phyloP scores from a whole-genome alignment of 2,888 invertebrate species.

The Rhaphigaster nebulosa region DNA sequence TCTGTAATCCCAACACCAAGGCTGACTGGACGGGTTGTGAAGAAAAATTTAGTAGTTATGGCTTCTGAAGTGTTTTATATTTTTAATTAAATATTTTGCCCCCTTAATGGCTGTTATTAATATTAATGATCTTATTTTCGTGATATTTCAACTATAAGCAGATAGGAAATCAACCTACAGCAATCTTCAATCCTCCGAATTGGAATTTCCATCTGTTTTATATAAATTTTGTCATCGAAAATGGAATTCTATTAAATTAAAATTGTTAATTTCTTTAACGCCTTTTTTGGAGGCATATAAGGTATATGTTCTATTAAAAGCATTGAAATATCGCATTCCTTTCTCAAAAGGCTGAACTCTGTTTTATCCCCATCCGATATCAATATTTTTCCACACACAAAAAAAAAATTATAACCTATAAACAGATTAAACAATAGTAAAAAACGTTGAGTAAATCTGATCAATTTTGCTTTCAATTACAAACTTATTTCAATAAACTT shows the following conservation, averaged over 20 bases:
- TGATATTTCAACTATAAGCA: neutral
- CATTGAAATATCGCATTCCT: neutral
- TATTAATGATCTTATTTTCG: neutral
- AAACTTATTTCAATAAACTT: too few relatives aligned
- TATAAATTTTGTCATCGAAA: neutral
- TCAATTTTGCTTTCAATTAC: too few relatives aligned
- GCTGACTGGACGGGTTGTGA: neutral
- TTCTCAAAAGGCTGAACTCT: neutral
- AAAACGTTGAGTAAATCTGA: too few relatives aligned
- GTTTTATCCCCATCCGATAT: too few relatives aligned
- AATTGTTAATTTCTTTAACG: neutral
- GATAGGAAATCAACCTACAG: neutral
- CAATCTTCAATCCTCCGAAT: neutral
- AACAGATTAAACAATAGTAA: too few relatives aligned
- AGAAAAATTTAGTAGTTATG: neutral
- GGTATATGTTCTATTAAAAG: neutral
- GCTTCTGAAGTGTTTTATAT: conserved; percentile 23
- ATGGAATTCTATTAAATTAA: neutral
- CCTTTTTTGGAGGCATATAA: neutral
- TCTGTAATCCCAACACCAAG: neutral
- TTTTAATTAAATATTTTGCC: conserved; percentile 39
- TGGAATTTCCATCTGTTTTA: neutral
- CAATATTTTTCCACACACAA: too few relatives aligned
- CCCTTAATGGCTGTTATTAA: neutral
- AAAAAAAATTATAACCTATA: too few relatives aligned